Base-by-base conservation (phyloP, 2,888 invertebrate genomes). In the Conchocele bisecta region DNA sequence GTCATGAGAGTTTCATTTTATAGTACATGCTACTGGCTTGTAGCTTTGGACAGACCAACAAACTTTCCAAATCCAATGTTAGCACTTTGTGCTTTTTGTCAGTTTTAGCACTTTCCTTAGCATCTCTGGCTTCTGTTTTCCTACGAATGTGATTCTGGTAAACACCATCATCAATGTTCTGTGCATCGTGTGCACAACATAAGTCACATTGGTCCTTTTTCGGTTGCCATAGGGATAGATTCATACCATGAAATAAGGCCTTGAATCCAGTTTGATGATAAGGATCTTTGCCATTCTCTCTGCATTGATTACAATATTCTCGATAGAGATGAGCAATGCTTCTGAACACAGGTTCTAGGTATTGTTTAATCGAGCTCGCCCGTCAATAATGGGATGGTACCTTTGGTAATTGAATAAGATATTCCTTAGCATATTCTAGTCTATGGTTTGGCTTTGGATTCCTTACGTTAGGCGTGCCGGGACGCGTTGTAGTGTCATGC, bases 331-430 rank as follows among this genome's bases (percentile, higher is more conserved):
- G 31, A 35, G n/a, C 46, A 17, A 57, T 48, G 29, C 58, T 65
- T 28, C 44, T 17, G 46, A 73, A 65, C 28, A 56, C 13, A 15
- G 71, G 66, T 41, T 75, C 72, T 53, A 74, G 44, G 42, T 74
- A 73, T 17, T 26, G 22, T 59, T 74, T 73, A 17, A 20, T 24
- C 6, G 71, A 56, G 11, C 56, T 57, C 7, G 61, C 37, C 17
- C 72, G 39, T 46, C 75, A 75, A 37, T 74, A 75, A 46, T 75
- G 75, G 17, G 67, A 75, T 13, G 50, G 53, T 15, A 74, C 50
- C 63, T 64, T 74, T n/a, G 70, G 65, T 37, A 74, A 15, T 42
- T 20, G 17, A 2, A 17, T 26, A 3, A 59, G 42, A 50, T 39
- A 71, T 1, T 64, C 50, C 31, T 50, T 64, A 9, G 61, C 70